Evolutionary conservation across 2,888 invertebrate species (phyloP), one percentile per base, ranked within the genome.

Genomic region (Eulithis prunata): DNA sequence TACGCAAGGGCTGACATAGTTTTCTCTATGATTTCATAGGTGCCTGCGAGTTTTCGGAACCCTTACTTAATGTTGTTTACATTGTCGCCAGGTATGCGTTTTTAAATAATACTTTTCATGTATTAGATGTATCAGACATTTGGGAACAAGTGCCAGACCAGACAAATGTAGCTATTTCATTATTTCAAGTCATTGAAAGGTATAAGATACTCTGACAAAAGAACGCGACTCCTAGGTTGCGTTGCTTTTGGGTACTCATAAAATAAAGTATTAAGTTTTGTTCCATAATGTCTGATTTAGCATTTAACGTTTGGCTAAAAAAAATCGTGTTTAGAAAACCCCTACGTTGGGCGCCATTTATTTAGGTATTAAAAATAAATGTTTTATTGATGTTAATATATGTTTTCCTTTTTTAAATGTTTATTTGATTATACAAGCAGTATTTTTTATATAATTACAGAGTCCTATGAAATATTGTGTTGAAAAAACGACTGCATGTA

Each of bases 41-140:
- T 92, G 92, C 92, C 92, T 93, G 93, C 88, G 91, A 85, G 90
- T 86, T 86, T 85, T 81, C 86, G 87, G 84, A 89, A 87, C 89
- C 91, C 90, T 91, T 91, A 90, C 77, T 92, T 90, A 91, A 89
- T 91, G 92, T 93, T 93, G 93, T 93, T 93, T 93, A 93, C 93
- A 93, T 93, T 92, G 93, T 93, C 93, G 93, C 93, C 93, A 93
- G 93, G 93, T 93, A 93, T 91, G 92, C 90, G 84, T 90, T 89
- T 88, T 88, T 84, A 81, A 70, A 85, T 90, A 85, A 85, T 89
- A 89, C 77, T 82, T 87, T 86, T 84, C 73, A 74, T 86, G 79
- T 84, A 72, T 78, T 82, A 81, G 77, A 74, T 71, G 75, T 75
- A 68, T 71, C 78, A 67, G 76, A 77, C 70, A 78, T 79, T 75